These are phyloP conservation scores for Sebastes elongatus DNA, from an alignment of 2,797 vertebrate species.

Conservation along the genomic window DNA sequence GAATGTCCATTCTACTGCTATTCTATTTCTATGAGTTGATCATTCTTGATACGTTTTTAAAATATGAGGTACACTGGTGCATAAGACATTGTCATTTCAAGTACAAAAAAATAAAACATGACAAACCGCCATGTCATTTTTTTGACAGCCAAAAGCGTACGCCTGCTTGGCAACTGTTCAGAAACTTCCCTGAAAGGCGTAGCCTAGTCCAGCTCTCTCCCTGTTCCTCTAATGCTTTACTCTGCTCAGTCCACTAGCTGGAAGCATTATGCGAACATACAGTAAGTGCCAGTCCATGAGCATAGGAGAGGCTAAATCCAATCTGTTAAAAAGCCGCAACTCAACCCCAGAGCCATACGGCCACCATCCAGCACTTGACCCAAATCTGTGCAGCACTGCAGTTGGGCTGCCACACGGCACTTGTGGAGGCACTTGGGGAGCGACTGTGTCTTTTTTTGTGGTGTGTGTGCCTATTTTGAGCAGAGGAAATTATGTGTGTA, in stretches of 20 bases:
- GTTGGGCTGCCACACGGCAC: not conserved
- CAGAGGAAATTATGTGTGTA: not conserved
- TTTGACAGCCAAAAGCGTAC: not conserved
- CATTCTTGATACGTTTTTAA: not conserved
- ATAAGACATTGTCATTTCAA: not conserved
- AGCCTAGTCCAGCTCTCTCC: conserved; percentile 13
- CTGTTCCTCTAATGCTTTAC: conserved; percentile 7
- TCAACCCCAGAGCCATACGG: conserved; percentile 39
- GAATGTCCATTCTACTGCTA: not conserved
- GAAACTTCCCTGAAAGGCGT: conserved; percentile 19
- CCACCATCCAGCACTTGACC: conserved; percentile 64
- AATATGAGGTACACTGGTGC: not conserved
- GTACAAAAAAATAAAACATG: not conserved
- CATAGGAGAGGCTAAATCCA: conserved; percentile 67
- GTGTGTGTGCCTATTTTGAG: not conserved
- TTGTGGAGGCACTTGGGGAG: conserved; percentile 21
- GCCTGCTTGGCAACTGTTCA: not conserved
- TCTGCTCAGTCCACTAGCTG: conserved; percentile 31
- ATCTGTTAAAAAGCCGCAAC: conserved; percentile 72
- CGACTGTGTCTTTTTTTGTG: not conserved
- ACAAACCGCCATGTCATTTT: not conserved
- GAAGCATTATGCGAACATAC: conserved; percentile 37
- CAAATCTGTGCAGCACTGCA: conserved; percentile 55
- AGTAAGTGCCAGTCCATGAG: conserved; percentile 46
- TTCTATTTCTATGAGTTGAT: not conserved